phyloP scores from a whole-genome alignment of 1,140 invertebrate genomes.

The Brachionus plicatilis region DNA sequence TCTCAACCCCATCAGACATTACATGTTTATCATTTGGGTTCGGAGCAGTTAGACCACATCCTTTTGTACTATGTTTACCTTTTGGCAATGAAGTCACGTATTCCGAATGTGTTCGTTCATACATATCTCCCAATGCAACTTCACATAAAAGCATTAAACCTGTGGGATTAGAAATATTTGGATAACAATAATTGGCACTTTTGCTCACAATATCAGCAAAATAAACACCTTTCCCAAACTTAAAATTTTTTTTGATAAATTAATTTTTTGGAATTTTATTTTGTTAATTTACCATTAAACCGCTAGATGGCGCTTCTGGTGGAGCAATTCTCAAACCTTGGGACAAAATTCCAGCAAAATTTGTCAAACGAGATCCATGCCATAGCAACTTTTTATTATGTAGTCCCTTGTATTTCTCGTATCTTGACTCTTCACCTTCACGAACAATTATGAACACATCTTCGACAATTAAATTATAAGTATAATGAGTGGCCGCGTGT shows the following conservation, averaged over 20 bases:
- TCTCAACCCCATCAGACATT: slow-evolving; percentile 61
- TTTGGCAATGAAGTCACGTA: slow-evolving; percentile 71
- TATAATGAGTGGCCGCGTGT: slow-evolving; percentile 74
- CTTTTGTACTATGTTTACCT: slow-evolving; percentile 73
- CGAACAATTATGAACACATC: slow-evolving; percentile 65
- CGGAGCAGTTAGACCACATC: slow-evolving; percentile 50
- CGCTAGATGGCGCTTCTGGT: slow-evolving; percentile 74
- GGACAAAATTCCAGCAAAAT: slow-evolving; percentile 89
- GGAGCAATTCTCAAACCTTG: slow-evolving; percentile 94
- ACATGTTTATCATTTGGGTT: not conserved
- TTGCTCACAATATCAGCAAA: slow-evolving; percentile 99
- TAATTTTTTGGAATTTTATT: not conserved
- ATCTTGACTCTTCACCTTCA: slow-evolving; percentile 72
- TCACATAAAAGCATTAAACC: slow-evolving; percentile 86
- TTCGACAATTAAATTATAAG: slow-evolving; percentile 70
- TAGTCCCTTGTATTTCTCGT: slow-evolving; percentile 73
- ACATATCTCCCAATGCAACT: slow-evolving; percentile 86
- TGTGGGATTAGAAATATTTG: slow-evolving; percentile 64
- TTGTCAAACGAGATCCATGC: slow-evolving; percentile 90
- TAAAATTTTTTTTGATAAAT: slow-evolving; percentile 80
- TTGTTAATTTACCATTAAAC: slow-evolving; percentile 37
- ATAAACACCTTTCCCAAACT: slow-evolving; percentile 86
- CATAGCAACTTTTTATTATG: slow-evolving; percentile 82
- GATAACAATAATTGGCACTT: slow-evolving; percentile 92
- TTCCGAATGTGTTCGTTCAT: slow-evolving; percentile 66